A percentile compares a stretch with the other conserved stretches of the same genome.
These are phyloP conservation scores for Pteromalus puparum DNA, from an alignment of 1,140 invertebrate genomes.

Conservation along the genomic window DNA sequence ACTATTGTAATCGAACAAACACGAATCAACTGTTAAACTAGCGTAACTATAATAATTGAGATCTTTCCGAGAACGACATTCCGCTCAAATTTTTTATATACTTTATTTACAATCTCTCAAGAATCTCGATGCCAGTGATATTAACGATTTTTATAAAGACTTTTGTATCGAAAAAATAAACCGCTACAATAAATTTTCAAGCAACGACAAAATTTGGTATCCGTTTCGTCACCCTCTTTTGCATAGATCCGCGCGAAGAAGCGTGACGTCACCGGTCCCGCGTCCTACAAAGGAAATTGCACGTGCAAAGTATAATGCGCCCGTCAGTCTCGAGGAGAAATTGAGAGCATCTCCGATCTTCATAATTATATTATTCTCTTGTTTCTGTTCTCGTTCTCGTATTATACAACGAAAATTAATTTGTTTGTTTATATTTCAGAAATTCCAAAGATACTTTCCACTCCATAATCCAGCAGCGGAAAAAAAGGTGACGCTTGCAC, in stretches of 20 bases:
- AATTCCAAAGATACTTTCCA: too few relatives aligned
- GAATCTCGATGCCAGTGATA: background rate
- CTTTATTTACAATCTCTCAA: background rate
- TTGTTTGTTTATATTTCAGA: background rate
- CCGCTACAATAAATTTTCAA: background rate
- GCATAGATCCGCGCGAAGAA: background rate
- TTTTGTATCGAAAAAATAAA: background rate
- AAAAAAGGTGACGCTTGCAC: background rate
- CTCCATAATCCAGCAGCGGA: background rate
- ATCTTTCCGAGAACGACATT: background rate
- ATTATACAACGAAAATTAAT: background rate
- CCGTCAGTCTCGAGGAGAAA: background rate
- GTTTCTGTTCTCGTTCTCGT: background rate
- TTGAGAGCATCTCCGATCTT: constrained; percentile 1
- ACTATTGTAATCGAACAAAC: background rate
- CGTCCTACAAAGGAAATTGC: constrained; percentile 18
- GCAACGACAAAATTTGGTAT: background rate
- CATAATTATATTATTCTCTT: background rate
- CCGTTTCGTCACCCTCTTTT: background rate
- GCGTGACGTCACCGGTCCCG: constrained; percentile 13
- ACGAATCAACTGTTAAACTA: too few relatives aligned
- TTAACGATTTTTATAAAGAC: background rate
- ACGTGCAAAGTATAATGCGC: background rate
- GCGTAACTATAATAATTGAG: too few relatives aligned
- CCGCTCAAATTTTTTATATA: background rate